Percentiles rank a stretch among this genome's conserved stretches.
Conservation (phyloP, 2,797 vertebrate species). For the Cuniculus paca region DNA sequence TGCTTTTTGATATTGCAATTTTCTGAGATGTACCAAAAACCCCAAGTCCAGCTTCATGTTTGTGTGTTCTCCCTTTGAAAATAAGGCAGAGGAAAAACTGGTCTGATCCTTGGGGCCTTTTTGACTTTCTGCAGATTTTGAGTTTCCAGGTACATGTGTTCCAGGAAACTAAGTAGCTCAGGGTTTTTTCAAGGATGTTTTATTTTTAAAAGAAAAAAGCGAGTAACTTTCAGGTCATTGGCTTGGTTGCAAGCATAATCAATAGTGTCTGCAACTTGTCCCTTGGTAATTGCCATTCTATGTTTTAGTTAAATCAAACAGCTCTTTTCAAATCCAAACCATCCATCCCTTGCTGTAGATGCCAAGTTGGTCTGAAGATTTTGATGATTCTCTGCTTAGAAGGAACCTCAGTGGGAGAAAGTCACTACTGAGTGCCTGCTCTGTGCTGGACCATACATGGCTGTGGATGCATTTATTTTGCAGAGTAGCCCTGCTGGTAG, state of each 20-base stretch:
- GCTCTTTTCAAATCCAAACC: conserved; percentile 39
- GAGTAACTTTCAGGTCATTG: conserved; percentile 31
- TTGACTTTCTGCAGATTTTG: not conserved
- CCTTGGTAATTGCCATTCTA: conserved; percentile 20
- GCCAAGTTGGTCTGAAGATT: not conserved
- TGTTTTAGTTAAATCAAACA: conserved; percentile 51
- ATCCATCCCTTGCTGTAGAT: not conserved
- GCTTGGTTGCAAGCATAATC: not conserved
- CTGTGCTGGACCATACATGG: not conserved
- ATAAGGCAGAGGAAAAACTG: not conserved
- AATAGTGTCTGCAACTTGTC: conserved; percentile 9
- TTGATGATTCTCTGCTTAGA: not conserved
- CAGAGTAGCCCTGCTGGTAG: not conserved
- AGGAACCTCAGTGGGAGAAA: not conserved
- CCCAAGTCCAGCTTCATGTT: not conserved
- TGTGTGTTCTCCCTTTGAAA: not conserved
- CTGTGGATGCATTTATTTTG: not conserved
- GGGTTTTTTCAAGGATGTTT: not conserved
- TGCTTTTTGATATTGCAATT: conserved; percentile 55
- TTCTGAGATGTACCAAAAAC: not conserved
- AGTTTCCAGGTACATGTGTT: conserved; percentile 31
- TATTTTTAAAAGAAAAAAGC: not conserved
- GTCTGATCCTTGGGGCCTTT: not conserved
- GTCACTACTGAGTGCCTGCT: not conserved
- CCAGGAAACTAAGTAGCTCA: not conserved